Evolutionary conservation across 2,113 vertebrate genomes (phyloP), one percentile per base, ranked within the genome.

Genomic region (Sterrhoptilus dennistouni): DNA sequence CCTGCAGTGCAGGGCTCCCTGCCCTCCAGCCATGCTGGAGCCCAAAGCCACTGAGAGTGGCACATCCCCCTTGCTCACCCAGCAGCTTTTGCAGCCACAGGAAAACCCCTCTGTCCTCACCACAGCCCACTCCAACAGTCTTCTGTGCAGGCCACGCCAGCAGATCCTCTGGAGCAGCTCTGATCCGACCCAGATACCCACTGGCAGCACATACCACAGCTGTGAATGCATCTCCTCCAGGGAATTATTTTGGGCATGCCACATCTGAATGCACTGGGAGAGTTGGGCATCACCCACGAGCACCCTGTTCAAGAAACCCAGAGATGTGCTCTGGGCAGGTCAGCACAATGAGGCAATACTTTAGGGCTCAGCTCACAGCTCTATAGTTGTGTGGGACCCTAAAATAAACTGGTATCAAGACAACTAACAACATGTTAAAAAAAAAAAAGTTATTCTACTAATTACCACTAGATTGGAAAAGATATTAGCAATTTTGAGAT

Each of bases 151-250:
- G 23, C 23, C 50, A 35, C 28, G 61, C 28, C 35, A 68, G 61
- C 7, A 9, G 42, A 59, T 63, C 35, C 12, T 44, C 47, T n/a
- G 56, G 16, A 85, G 52, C 42, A 75, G 71, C n/a, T 70, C 38
- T 0, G 0, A 78, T 64, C n/a, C 0, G 0, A 22, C 38, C 18
- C 24, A 60, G 69, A 47, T 12, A 57, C 40, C 45, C 2, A 2
- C n/a, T 0, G 1, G 49, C 60, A 68, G 40, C 40, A 71, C 77
- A 49, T 38, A 68, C 28, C 64, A 49, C 0, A 5, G 72, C 86
- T 65, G 33, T 84, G 89, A 95, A 69, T 2, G 5, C 29, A 33
- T 49, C 64, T 91, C 72, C 87, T 93, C 83, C 36, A 71, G 77
- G 68, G 56, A 70, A 49, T 40, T 60, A 68, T 60, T 87, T 36